Evolutionary conservation across 2,888 invertebrate species (phyloP).

Genomic region (Tipula helvola): DNA sequence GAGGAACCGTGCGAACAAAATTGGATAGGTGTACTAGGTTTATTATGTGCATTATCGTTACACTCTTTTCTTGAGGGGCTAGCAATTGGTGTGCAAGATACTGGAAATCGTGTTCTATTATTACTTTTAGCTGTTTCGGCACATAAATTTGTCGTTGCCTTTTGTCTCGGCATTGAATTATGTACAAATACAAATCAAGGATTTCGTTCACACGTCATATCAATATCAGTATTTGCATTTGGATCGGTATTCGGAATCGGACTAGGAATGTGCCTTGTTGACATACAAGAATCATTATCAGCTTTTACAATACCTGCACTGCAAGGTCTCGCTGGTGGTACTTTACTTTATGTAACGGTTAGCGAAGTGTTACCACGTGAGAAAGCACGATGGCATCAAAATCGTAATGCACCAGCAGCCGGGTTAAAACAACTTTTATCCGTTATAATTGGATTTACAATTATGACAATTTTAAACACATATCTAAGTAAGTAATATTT

Average conservation of each 20-base stretch:
- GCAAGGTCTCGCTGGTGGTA: slow-evolving; percentile 64
- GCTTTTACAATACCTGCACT: slow-evolving; percentile 43
- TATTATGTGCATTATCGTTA: slow-evolving; percentile 59
- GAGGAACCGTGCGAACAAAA: slow-evolving; percentile 49
- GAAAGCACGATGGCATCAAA: slow-evolving; percentile 58
- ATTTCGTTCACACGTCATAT: slow-evolving; percentile 39
- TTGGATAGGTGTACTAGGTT: slow-evolving; percentile 49
- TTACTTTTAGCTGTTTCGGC: slow-evolving; percentile 57
- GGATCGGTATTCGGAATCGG: slow-evolving; percentile 58
- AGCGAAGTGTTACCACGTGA: slow-evolving; percentile 67
- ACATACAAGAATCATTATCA: slow-evolving; percentile 37
- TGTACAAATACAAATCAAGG: slow-evolving; percentile 37
- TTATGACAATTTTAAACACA: slow-evolving; percentile 49
- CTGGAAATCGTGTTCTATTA: slow-evolving; percentile 49
- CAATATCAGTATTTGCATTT: slow-evolving; percentile 50
- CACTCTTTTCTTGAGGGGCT: slow-evolving; percentile 71
- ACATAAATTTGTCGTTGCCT: slow-evolving; percentile 71
- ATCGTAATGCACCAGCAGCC: slow-evolving; percentile 38
- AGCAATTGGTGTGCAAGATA: slow-evolving; percentile 64
- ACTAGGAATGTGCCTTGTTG: slow-evolving; percentile 48
- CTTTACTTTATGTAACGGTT: slow-evolving; percentile 62
- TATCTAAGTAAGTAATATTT: slow-evolving; percentile 36
- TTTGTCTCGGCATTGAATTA: slow-evolving; percentile 67
- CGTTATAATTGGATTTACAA: slow-evolving; percentile 45
- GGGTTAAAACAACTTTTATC: slow-evolving; percentile 51